phyloP scores from a whole-genome alignment of 2,113 vertebrate genomes.

The Sinocyclocheilus grahami region DNA sequence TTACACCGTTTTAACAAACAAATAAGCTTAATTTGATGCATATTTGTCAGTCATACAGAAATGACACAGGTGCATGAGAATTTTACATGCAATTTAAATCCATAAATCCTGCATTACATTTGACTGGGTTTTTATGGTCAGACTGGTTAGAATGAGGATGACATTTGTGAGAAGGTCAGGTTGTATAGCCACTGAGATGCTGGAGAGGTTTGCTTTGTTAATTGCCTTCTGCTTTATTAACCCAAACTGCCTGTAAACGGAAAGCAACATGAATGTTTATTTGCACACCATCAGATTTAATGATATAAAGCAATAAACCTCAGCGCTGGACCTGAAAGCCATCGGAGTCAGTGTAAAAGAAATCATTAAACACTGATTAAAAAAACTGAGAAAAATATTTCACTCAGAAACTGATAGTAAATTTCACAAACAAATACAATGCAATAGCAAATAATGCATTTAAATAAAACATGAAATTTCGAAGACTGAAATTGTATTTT shows the following conservation, averaged over 20 bases:
- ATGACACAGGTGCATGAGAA: no score
- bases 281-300: neutral
- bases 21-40: neutral
- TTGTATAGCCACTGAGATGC: neutral
- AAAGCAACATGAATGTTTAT: conserved; percentile 1
- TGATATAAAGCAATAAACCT: neutral
- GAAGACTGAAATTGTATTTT: no score
- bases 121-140: neutral
- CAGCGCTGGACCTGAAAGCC: neutral
- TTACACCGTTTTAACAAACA: neutral
- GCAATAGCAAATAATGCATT: no score
- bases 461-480: no score
- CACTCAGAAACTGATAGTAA: no score
- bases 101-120: neutral
- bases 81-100: no score
- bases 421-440: no score
- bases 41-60: neutral
- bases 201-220: neutral
- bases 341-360: neutral
- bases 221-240: conserved; percentile 29
- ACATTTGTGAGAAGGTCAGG: conserved; percentile 25
- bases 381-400: no score
- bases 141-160: neutral
- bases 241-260: neutral
- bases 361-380: neutral